Percentiles rank a stretch among this genome's conserved stretches.
Evolutionary conservation across 2,113 vertebrate genomes (phyloP).

Genomic region (Plotosus lineatus): DNA sequence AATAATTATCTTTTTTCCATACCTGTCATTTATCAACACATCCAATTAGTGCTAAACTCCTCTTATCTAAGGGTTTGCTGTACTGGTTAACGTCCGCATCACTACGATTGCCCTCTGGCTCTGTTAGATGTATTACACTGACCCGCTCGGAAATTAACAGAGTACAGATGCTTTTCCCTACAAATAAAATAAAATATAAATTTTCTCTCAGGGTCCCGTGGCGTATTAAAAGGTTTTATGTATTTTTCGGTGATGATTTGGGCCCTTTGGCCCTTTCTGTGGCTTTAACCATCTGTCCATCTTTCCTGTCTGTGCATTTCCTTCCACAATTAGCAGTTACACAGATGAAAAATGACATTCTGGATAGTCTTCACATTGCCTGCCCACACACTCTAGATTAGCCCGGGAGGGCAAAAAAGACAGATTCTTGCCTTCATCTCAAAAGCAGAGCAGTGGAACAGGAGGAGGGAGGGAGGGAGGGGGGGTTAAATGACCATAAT

Average conservation of each 20-base stretch:
- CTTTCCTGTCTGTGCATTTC: neutral
- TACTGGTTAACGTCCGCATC: conserved; percentile 41
- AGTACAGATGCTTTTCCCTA: neutral
- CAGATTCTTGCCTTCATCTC: conserved; percentile 32
- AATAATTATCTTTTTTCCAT: neutral
- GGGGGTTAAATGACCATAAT: conserved; percentile 20
- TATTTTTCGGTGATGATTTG: neutral
- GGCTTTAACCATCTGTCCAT: neutral
- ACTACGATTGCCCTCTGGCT: neutral
- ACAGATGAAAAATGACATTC: conserved; percentile 5
- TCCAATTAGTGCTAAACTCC: conserved; percentile 29
- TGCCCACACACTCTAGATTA: conserved; percentile 27
- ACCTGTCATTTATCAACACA: conserved; percentile 38
- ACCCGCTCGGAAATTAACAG: neutral
- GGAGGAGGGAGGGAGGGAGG: neutral
- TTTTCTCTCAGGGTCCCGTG: neutral
- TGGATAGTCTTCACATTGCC: conserved; percentile 10
- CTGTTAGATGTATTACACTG: neutral
- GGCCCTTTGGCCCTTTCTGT: neutral
- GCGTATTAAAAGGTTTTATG: neutral
- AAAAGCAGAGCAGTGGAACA: neutral
- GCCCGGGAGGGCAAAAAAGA: conserved; percentile 23
- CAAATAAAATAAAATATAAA: neutral
- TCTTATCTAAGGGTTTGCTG: conserved; percentile 42
- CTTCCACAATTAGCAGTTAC: conserved; percentile 8